phyloP scores from a whole-genome alignment of 2,113 vertebrate genomes.

The Pseudopodoces humilis region DNA sequence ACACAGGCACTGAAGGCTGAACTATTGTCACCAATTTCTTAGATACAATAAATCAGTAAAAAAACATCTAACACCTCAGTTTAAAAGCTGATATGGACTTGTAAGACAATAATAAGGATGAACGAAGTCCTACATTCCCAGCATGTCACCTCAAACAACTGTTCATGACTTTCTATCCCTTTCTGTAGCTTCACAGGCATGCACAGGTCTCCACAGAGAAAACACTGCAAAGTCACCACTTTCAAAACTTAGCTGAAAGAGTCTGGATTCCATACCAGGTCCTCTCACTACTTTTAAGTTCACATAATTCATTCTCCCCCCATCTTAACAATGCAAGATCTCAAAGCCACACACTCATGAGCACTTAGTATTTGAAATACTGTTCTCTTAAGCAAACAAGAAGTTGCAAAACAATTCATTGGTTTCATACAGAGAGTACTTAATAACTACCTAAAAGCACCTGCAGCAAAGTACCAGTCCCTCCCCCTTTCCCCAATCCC shows the following conservation, averaged over 20 bases:
- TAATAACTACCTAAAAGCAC: neutral
- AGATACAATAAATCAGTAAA: neutral
- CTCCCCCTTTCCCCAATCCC: neutral
- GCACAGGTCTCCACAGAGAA: neutral
- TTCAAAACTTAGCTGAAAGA: neutral
- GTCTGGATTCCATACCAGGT: neutral
- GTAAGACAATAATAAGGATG: neutral
- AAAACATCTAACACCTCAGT: neutral
- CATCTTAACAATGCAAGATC: neutral
- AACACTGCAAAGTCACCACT: neutral
- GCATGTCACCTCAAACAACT: neutral
- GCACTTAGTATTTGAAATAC: neutral
- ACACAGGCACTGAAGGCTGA: neutral
- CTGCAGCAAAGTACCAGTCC: neutral
- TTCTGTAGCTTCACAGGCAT: neutral
- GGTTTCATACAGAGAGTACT: neutral
- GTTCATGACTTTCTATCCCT: neutral
- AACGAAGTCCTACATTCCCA: neutral
- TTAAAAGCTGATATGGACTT: neutral
- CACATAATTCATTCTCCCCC: neutral
- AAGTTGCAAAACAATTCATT: neutral
- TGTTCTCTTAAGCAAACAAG: neutral
- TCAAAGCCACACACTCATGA: neutral
- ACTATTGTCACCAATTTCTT: neutral
- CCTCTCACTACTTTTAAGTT: neutral